Base-by-base conservation (phyloP, 2,797 vertebrate genomes). In the Sebastes baramenuke region DNA sequence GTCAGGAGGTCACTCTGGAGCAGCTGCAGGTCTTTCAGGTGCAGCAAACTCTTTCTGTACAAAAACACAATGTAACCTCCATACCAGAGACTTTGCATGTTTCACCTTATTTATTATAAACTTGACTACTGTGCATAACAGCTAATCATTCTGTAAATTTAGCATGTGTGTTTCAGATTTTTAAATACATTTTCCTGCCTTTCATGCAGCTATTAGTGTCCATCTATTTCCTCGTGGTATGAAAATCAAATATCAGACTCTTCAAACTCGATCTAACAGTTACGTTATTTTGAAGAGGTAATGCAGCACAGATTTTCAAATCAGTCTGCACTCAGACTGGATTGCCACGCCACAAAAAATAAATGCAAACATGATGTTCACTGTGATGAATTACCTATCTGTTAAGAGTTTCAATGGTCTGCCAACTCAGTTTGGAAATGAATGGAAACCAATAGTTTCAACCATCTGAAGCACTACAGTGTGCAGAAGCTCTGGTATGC, bases 21-120 rank as follows among this genome's bases (percentile, higher is more conserved):
- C 96, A 97, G 93, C 93, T 98, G 83, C 93, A 95, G 27, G 93
- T 97, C 79, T 95, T 97, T 29, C 95, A 97, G 97, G 97, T 98
- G 94, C 1, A 0, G 13, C 4, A 59, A 72, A 30, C 16, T 16
- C 10, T 64, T 67, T n/a, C 12, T 46, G 18, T 68, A 32, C 6
- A 42, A 22, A 72, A 72, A 49, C 62, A 67, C 2, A 18, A 32
- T 22, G 6, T 27, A 9, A 20, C 62, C 49, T 46, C 16, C 8
- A 6, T 22, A 29, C 2, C 18, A 72, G 12, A 24, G 46, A 25
- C 46, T 64, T n/a, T 49, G 30, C 7, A 25, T 67, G n/a, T 68
- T 54, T 22, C 20, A 56, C 18, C 8, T 5, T 4, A 52, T 71
- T 24, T 54, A 13, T 32, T 32, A 42, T 12, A 42, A 42, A 42